These are phyloP conservation scores for Melanotaenia trifasciata DNA, from an alignment of 2,797 vertebrate species.

Conservation along the genomic window DNA sequence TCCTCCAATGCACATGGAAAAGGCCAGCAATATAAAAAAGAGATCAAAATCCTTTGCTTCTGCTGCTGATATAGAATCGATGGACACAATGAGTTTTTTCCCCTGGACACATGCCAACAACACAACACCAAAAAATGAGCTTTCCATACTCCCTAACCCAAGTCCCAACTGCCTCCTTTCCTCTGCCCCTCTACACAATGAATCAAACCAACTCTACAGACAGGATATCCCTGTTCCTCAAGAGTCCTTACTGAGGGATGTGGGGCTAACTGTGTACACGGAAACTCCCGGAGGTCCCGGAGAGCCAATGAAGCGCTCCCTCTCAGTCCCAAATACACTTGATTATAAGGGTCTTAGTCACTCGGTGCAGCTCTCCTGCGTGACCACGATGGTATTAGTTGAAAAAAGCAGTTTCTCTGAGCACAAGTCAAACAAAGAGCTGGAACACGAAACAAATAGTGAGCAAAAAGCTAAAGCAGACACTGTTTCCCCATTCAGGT, in stretches of 20 bases:
- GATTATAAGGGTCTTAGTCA: conserved; percentile 65
- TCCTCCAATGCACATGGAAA: conserved; percentile 68
- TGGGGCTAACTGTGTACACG: conserved; percentile 85
- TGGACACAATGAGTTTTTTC: conserved; percentile 64
- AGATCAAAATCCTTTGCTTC: conserved; percentile 72
- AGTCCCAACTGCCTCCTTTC: conserved; percentile 40
- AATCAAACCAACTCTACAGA: conserved; percentile 62
- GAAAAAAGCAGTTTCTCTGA: conserved; percentile 55
- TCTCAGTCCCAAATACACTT: conserved; percentile 76
- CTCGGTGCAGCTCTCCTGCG: conserved; percentile 59
- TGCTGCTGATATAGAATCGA: conserved; percentile 67
- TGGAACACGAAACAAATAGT: conserved; percentile 20
- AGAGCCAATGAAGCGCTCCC: conserved; percentile 75
- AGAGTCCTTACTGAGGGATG: conserved; percentile 83
- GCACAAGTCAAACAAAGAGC: conserved; percentile 59
- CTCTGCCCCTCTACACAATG: conserved; percentile 47
- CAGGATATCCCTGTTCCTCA: conserved; percentile 84
- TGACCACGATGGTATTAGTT: conserved; percentile 55
- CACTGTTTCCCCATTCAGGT: conserved; percentile 25
- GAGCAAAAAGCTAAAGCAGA: conserved; percentile 50
- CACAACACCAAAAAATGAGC: conserved; percentile 52
- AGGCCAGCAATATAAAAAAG: conserved; percentile 66
- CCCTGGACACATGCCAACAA: conserved; percentile 60
- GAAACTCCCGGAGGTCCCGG: conserved; percentile 78
- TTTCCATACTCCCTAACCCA: conserved; percentile 18